Conservation (phyloP, 2,888 invertebrate species). For the Kuschelorhynchus macadamiae region DNA sequence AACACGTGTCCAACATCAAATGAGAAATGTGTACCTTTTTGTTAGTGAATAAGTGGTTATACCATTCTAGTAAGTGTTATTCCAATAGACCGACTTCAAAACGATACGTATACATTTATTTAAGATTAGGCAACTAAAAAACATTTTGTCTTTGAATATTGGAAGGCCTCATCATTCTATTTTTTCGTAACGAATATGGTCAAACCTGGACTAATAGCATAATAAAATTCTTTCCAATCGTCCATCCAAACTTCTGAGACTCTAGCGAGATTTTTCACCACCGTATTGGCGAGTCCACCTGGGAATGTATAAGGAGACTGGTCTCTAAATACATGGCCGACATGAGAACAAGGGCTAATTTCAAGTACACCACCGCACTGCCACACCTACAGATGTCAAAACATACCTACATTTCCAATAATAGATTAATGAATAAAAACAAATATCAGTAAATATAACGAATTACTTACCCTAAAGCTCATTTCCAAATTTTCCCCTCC, state of each 20-base stretch:
- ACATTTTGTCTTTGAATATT: too few relatives aligned
- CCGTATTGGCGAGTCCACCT: constrained; percentile 96
- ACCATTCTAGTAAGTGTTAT: too few relatives aligned
- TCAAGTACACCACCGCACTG: constrained; percentile 96
- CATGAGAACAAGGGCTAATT: constrained; percentile 95
- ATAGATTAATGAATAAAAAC: too few relatives aligned
- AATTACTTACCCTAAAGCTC: constrained; percentile 86
- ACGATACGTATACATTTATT: too few relatives aligned
- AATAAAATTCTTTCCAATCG: constrained; percentile 99
- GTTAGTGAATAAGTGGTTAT: too few relatives aligned
- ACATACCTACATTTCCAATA: constrained; percentile 4
- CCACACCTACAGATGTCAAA: constrained; percentile 80
- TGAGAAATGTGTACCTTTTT: too few relatives aligned
- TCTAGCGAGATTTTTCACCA: constrained; percentile 97
- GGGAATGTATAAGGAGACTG: constrained; percentile 99
- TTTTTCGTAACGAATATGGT: too few relatives aligned
- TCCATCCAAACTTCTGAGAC: constrained; percentile 99
- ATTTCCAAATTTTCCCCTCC: constrained; percentile 97
- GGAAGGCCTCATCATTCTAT: too few relatives aligned
- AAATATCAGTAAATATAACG: not conserved
- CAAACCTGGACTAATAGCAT: constrained; percentile 98
- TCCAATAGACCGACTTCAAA: too few relatives aligned
- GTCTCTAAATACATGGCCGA: constrained; percentile 98
- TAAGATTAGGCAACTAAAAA: too few relatives aligned
- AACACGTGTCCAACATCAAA: too few relatives aligned